Percentiles rank a stretch among this genome's conserved stretches.
Evolutionary conservation across 2,888 invertebrate species (phyloP).

Genomic region (Chloromyia formosa): DNA sequence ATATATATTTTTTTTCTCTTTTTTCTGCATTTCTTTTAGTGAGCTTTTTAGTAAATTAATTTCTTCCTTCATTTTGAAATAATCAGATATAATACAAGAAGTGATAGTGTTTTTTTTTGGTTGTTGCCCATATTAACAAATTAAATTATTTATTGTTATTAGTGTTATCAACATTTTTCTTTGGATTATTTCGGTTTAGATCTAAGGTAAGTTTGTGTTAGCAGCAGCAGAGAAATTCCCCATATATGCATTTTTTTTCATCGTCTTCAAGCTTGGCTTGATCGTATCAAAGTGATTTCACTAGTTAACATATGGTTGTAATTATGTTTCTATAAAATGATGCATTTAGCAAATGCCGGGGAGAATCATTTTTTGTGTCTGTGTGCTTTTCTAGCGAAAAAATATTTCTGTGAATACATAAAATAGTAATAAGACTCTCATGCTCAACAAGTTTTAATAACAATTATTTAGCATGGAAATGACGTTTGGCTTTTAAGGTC

Average conservation of each 20-base stretch:
- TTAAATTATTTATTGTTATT: slow-evolving; percentile 10
- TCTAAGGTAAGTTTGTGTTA: slow-evolving; percentile 26
- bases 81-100: slow-evolving; percentile 8
- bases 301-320: slow-evolving; percentile 19
- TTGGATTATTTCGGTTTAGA: slow-evolving; percentile 31
- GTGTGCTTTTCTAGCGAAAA: neutral
- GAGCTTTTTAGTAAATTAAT: slow-evolving; percentile 12
- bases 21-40: slow-evolving; percentile 31
- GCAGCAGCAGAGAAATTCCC: slow-evolving; percentile 22
- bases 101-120: slow-evolving; percentile 26
- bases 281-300: slow-evolving; percentile 30
- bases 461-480: neutral
- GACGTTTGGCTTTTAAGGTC: slow-evolving; percentile 21
- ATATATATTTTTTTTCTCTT: slow-evolving; percentile 10
- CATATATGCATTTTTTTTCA: slow-evolving; percentile 22
- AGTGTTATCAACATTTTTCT: slow-evolving; percentile 31
- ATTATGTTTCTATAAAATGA: slow-evolving; percentile 27
- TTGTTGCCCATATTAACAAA: slow-evolving; percentile 20
- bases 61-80: neutral
- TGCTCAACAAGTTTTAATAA: neutral
- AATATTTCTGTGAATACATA: neutral
- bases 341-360: slow-evolving; percentile 28
- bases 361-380: slow-evolving; percentile 11
- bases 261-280: slow-evolving; percentile 27
- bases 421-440: neutral